Conservation (phyloP, 2,888 invertebrate genomes). For the Agrotis clavis region DNA sequence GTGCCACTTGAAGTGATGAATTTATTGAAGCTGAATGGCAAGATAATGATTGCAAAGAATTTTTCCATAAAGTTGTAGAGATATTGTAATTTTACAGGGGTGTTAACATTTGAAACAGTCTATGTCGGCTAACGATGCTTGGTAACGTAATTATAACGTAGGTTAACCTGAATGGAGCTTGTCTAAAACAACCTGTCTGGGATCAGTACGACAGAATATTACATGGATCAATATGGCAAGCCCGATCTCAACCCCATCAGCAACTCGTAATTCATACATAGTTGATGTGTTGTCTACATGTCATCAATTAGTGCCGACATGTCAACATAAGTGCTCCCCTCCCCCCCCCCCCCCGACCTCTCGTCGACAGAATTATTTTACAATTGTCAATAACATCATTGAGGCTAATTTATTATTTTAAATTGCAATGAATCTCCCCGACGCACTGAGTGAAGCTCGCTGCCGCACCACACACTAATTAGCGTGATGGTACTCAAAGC, state of each 20-base stretch:
- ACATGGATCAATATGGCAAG: neutral
- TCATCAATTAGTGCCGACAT: constrained; percentile 16
- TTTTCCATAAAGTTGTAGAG: too few relatives aligned
- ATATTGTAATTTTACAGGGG: too few relatives aligned
- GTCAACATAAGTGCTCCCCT: neutral
- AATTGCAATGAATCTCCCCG: constrained; percentile 9
- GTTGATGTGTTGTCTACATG: constrained; percentile 2
- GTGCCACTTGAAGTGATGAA: neutral
- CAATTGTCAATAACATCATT: constrained; percentile 10
- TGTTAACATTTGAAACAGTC: too few relatives aligned
- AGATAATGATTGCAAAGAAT: neutral
- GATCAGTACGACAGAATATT: neutral
- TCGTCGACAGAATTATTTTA: neutral
- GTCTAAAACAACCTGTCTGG: too few relatives aligned
- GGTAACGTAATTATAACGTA: too few relatives aligned
- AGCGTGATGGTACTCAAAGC: constrained; percentile 2
- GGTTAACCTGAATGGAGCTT: too few relatives aligned
- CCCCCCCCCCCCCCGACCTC: neutral
- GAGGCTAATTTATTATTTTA: constrained; percentile 16
- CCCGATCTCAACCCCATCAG: neutral
- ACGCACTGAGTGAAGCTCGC: constrained; percentile 1
- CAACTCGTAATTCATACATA: neutral
- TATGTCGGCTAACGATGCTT: too few relatives aligned
- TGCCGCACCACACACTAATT: constrained; percentile 14
- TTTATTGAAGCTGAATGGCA: neutral